Evolutionary conservation across 1,140 invertebrate genomes (phyloP), one percentile per base, ranked within the genome.

Genomic region (Maniola jurtina): DNA sequence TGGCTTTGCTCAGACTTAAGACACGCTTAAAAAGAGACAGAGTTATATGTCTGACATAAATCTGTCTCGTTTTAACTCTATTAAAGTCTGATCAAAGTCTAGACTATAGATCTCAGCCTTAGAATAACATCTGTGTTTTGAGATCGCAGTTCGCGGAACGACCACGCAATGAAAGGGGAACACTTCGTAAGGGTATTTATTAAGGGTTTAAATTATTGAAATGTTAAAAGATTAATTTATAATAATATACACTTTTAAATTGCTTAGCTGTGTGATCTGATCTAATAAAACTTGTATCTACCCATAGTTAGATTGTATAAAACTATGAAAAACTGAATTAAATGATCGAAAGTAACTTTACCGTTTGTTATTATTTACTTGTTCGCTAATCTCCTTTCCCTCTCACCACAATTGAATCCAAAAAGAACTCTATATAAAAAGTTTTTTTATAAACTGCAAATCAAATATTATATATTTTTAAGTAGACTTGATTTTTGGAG

Each of bases 181-280:
- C 88, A 90, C 79, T 84, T 85, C 81, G 75, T 79, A 86, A 88
- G 71, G 80, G 84, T 85, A 82, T 83, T 76, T 81, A 80, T 82
- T 90, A 87, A 87, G 77, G 77, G 78, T 78, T 88, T 88, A 76
- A 79, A 86, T 85, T 89, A 82, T 89, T 88, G 76, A 83, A 57
- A 57, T 36, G 36, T 76, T 73, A 78, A 62, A 79, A 74, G 68
- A 83, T 76, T 84, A 81, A 88, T 88, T 86, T 88, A 86, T 87
- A 86, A 77, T 64, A 79, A 82, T 84, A 79, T 86, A 84, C 72
- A 87, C 77, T 77, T 80, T 81, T 73, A 82, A 85, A 82, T 68
- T 81, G 86, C 83, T 88, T 90, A 88, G 78, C 81, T 83, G 88
- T 88, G 88, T 90, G 88, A 90, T 90, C 88, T 90, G 88, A 90